Percentiles rank a stretch among this genome's conserved stretches.
These are phyloP conservation scores for Synodontis membranacea DNA, from an alignment of 2,113 vertebrate genomes.

Conservation along the genomic window DNA sequence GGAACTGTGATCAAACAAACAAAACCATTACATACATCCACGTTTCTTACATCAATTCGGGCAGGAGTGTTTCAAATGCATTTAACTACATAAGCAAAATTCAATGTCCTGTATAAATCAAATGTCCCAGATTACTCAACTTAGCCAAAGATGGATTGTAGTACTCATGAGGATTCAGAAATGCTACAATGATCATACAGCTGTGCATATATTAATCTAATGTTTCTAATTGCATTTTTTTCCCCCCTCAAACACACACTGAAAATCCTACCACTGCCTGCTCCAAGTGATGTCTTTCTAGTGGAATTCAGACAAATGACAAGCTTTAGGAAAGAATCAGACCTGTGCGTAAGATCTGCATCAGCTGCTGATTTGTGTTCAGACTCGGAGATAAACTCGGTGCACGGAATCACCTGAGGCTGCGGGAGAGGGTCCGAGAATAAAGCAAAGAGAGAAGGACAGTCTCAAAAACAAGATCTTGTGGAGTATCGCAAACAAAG, in stretches of 20 bases:
- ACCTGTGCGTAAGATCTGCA: constrained; percentile 25
- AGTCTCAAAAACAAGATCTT: not conserved
- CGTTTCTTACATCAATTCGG: not conserved
- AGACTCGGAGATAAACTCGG: constrained; percentile 65
- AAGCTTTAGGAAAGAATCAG: not conserved
- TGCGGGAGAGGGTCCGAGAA: constrained; percentile 17
- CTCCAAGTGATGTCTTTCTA: not conserved
- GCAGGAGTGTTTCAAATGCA: not conserved
- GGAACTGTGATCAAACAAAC: constrained; percentile 67
- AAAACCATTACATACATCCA: not conserved
- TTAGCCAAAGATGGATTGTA: not conserved
- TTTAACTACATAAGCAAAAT: not conserved
- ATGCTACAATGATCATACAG: not conserved
- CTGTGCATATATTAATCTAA: not conserved
- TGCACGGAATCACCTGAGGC: constrained; percentile 68
- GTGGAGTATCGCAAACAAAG: not conserved
- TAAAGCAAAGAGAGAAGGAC: constrained; percentile 16
- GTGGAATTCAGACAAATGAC: not conserved
- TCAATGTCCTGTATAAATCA: not conserved
- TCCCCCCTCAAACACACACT: not conserved
- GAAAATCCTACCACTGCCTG: not conserved
- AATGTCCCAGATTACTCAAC: not conserved
- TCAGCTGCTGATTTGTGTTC: not conserved
- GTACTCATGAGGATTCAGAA: not conserved
- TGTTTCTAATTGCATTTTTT: not conserved